Conservation (phyloP, 2,113 vertebrate genomes). For the Scopus umbretta region DNA sequence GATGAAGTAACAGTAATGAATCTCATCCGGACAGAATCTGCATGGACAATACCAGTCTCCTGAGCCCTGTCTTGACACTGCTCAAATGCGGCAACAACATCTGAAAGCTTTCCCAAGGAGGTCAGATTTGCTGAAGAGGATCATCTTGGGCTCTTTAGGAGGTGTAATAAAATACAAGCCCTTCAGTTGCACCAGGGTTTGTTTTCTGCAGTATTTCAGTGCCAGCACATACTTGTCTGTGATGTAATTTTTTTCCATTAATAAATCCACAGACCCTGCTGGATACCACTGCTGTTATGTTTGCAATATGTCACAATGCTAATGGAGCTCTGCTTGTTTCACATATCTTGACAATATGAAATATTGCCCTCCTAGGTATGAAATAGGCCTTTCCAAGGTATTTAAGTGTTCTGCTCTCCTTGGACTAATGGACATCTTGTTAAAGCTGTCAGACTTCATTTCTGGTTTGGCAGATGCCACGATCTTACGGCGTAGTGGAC, state of each 20-base stretch:
- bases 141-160: not conserved
- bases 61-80: not conserved
- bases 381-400: not conserved
- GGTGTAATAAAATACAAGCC: not conserved
- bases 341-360: not conserved
- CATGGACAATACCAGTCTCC: not conserved
- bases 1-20: not conserved
- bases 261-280: not conserved
- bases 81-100: not conserved
- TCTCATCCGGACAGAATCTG: not conserved
- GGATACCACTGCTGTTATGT: not conserved
- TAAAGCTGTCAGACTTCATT: not conserved
- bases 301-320: not conserved
- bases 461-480: not conserved
- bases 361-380: not conserved
- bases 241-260: constrained; percentile 34
- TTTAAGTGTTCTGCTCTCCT: not conserved
- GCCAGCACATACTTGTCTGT: constrained; percentile 15
- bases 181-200: not conserved
- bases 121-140: not conserved
- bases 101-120: not conserved
- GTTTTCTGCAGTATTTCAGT: not conserved
- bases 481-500: not conserved
- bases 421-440: not conserved
- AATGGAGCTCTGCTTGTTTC: not conserved